Conservation (phyloP, 2,797 vertebrate genomes). For the Coregonus sp. region DNA sequence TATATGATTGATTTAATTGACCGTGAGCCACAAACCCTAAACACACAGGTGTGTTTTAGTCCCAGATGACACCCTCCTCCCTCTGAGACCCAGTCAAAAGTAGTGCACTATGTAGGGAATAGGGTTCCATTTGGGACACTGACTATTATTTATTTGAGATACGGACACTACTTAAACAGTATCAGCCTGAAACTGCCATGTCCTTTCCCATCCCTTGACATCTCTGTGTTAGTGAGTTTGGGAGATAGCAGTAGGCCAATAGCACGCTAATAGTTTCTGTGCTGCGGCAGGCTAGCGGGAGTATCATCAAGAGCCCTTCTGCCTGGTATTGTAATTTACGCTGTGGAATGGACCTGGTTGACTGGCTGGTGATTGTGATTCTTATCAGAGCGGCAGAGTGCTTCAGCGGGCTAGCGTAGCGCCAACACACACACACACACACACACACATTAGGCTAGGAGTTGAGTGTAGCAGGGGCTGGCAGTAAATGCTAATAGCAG, state of each 20-base stretch:
- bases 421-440: neutral
- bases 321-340: conserved; percentile 70
- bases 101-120: too few species aligned
- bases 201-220: conserved; percentile 59
- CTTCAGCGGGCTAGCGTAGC: conserved; percentile 28
- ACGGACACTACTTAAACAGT: conserved; percentile 38
- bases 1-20: too few species aligned
- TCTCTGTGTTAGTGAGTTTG: conserved; percentile 43
- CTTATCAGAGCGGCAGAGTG: conserved; percentile 70
- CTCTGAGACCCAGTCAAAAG: too few species aligned
- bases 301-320: neutral
- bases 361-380: conserved; percentile 73
- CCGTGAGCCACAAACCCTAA: neutral
- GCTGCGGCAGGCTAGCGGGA: neutral
- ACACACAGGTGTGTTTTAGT: neutral
- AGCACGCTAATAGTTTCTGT: conserved; percentile 68
- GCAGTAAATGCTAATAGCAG: conserved; percentile 77
- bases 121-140: too few species aligned
- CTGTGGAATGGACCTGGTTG: conserved; percentile 59
- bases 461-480: conserved; percentile 71
- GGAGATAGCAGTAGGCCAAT: conserved; percentile 53
- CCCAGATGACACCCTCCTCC: neutral
- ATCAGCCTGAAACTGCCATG: conserved; percentile 55
- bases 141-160: conserved; percentile 39
- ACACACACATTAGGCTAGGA: conserved; percentile 33